Evolutionary conservation across 2,113 vertebrate species (phyloP).

Genomic region (Hippocampus comes): DNA sequence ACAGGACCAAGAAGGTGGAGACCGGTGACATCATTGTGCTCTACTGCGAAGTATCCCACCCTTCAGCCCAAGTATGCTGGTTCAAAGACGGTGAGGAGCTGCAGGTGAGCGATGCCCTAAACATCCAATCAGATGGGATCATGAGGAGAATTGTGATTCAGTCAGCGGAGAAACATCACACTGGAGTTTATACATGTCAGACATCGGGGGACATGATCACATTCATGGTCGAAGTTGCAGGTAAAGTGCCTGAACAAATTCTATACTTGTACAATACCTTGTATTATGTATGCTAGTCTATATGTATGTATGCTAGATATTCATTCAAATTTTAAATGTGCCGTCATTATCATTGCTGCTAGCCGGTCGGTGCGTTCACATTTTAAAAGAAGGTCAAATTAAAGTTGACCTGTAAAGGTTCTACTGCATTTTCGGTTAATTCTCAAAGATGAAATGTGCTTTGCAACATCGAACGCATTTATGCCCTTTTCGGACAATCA

Average conservation of each 20-base stretch:
- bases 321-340: neutral
- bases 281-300: too few species aligned
- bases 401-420: neutral
- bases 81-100: constrained; percentile 70
- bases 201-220: constrained; percentile 59
- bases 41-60: constrained; percentile 73
- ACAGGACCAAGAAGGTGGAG: constrained; percentile 59
- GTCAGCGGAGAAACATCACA: constrained; percentile 60
- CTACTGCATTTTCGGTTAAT: neutral
- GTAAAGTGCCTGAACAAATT: constrained; percentile 39
- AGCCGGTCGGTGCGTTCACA: too few species aligned
- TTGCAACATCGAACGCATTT: neutral
- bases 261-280: neutral
- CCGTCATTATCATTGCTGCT: too few species aligned
- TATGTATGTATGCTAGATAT: too few species aligned
- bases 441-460: neutral
- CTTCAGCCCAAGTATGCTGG: constrained; percentile 63
- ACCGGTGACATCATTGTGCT: constrained; percentile 65
- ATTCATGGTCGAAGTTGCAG: constrained; percentile 71
- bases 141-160: constrained; percentile 75
- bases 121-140: constrained; percentile 72
- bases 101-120: constrained; percentile 44
- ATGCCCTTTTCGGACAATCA: neutral
- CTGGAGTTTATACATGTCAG: constrained; percentile 73
- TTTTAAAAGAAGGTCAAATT: neutral